Evolutionary conservation across 2,113 vertebrate genomes (phyloP).

Genomic region (Dicerorhinus sumatrensis): DNA sequence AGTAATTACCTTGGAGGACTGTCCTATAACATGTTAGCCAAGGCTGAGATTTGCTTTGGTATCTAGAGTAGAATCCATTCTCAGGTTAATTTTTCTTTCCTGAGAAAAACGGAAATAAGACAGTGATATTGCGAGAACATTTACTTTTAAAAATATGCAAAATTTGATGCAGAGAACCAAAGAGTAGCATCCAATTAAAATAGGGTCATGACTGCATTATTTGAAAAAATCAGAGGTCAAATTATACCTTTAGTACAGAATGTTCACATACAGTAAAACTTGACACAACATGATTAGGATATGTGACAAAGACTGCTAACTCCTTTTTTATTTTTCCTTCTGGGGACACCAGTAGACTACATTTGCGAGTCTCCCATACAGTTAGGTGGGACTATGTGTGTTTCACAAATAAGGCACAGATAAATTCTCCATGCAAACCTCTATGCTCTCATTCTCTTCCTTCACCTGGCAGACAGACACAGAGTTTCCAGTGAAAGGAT

Average conservation of each 20-base stretch:
- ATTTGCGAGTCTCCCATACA: background rate
- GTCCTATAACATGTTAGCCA: background rate
- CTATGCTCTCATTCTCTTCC: background rate
- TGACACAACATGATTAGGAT: background rate
- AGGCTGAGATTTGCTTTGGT: background rate
- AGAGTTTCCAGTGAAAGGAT: background rate
- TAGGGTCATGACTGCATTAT: background rate
- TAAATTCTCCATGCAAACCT: background rate
- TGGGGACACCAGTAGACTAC: background rate
- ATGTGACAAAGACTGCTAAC: background rate
- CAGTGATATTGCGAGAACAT: background rate
- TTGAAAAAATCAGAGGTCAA: background rate
- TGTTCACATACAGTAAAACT: background rate
- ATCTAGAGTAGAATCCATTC: background rate
- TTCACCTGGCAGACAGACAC: background rate
- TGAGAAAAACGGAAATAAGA: background rate
- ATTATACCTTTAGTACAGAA: background rate
- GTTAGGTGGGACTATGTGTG: background rate
- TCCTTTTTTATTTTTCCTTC: background rate
- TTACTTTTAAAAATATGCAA: background rate
- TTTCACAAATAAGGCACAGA: background rate
- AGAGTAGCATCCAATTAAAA: background rate
- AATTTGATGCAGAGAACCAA: background rate
- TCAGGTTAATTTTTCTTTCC: background rate
- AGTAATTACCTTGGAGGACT: background rate